phyloP scores from a whole-genome alignment of 2,797 vertebrate species.

The Acanthurus lineatus region DNA sequence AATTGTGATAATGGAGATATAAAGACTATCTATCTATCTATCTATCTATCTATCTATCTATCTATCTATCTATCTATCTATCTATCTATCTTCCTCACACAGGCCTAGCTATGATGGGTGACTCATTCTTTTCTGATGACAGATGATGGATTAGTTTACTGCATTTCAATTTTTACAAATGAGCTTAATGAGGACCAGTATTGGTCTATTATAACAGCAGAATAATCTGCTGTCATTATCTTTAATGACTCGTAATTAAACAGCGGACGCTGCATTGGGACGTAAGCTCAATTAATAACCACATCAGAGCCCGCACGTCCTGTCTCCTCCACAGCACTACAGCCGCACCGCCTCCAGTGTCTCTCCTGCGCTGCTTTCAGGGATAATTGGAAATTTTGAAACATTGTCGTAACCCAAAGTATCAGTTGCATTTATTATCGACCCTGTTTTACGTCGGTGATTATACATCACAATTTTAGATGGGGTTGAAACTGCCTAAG shows the following conservation, averaged over 20 bases:
- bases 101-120: background rate
- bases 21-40: background rate
- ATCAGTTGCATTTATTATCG: background rate
- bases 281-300: conserved; percentile 42
- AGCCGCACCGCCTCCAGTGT: background rate
- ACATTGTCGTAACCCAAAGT: background rate
- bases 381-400: conserved; percentile 2
- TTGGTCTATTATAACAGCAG: conserved; percentile 3
- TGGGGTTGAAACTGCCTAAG: background rate
- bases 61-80: background rate
- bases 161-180: conserved; percentile 9
- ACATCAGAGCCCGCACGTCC: conserved; percentile 22
- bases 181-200: background rate
- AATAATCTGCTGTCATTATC: conserved; percentile 54
- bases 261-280: conserved; percentile 35
- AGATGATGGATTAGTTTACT: conserved; percentile 12
- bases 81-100: background rate
- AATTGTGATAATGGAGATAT: background rate
- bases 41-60: background rate
- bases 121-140: conserved; percentile 2
- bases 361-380: conserved; percentile 34
- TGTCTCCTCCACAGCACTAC: conserved; percentile 8
- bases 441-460: background rate
- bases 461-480: background rate
- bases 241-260: conserved; percentile 63